Percentiles rank a stretch among this genome's conserved stretches.
Conservation (phyloP, 2,888 invertebrate species). For the Choristoneura rosaceana region DNA sequence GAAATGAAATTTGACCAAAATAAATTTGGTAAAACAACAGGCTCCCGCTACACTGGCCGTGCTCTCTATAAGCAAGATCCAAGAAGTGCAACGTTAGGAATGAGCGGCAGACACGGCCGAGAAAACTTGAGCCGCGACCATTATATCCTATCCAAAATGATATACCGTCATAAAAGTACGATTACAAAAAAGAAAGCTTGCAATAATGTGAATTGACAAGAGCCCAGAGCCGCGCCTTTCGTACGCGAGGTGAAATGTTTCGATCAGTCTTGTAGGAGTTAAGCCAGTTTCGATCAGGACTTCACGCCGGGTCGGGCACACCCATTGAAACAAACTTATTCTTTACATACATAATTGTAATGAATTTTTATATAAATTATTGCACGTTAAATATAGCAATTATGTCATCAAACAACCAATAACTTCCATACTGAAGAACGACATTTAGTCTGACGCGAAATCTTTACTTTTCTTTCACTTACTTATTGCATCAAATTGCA, state of each 20-base stretch:
- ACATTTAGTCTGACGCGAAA: slow-evolving; percentile 60
- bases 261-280: slow-evolving; percentile 80
- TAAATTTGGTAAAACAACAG: no score
- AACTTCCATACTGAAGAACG: slow-evolving; percentile 55
- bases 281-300: slow-evolving; percentile 69
- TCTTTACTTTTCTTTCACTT: slow-evolving; percentile 56
- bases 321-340: slow-evolving; percentile 72
- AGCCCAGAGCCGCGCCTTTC: slow-evolving; percentile 64
- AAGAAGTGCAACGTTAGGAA: slow-evolving; percentile 29
- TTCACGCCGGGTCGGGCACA: slow-evolving; percentile 58
- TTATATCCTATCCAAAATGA: slow-evolving; percentile 31
- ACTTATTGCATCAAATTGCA: slow-evolving; percentile 67
- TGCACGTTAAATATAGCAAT: slow-evolving; percentile 77
- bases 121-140: slow-evolving; percentile 5
- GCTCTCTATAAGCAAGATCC: slow-evolving; percentile 44
- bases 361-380: slow-evolving; percentile 79
- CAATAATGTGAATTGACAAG: slow-evolving; percentile 70
- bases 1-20: no score
- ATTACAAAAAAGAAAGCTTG: slow-evolving; percentile 34
- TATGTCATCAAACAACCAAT: slow-evolving; percentile 58
- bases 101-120: slow-evolving; percentile 6
- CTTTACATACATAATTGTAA: slow-evolving; percentile 72
- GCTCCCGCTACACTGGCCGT: slow-evolving; percentile 47
- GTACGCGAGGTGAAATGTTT: slow-evolving; percentile 75
- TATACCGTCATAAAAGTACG: slow-evolving; percentile 34